A percentile compares a stretch with the other conserved stretches of the same genome.
phyloP scores from a whole-genome alignment of 2,888 invertebrate species.

The Catocala sponsa region DNA sequence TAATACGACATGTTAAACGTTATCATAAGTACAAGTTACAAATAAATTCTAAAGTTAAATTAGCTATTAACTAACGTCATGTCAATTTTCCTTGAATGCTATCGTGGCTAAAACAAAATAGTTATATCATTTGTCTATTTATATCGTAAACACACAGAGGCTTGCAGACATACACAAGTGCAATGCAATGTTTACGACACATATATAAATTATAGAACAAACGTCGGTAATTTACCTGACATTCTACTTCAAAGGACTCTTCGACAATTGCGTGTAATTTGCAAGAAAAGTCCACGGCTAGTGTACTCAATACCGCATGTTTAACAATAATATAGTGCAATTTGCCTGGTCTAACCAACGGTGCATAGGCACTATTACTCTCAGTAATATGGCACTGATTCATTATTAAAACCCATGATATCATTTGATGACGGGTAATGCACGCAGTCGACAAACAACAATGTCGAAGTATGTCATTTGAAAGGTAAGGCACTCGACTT shows the following conservation, averaged over 20 bases:
- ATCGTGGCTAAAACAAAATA: too few species aligned
- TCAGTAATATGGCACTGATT: constrained; percentile 13
- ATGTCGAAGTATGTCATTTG: neutral
- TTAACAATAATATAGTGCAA: constrained; percentile 54
- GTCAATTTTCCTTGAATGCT: too few species aligned
- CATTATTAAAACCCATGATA: constrained; percentile 35
- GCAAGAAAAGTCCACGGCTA: constrained; percentile 42
- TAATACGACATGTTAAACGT: neutral
- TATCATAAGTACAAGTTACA: neutral
- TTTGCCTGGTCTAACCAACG: constrained; percentile 48
- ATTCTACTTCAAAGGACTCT: constrained; percentile 72
- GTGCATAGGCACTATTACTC: constrained; percentile 8
- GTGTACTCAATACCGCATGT: constrained; percentile 38
- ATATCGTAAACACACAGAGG: neutral
- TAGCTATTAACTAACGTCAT: too few species aligned
- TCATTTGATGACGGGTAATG: constrained; percentile 24
- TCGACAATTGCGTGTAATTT: constrained; percentile 72
- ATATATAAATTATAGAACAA: constrained; percentile 60
- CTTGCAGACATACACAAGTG: constrained; percentile 15
- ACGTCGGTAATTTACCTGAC: constrained; percentile 69
- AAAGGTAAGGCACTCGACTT: neutral
- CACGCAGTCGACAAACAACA: constrained; percentile 14
- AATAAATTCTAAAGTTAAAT: too few species aligned
- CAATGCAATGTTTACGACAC: constrained; percentile 57
- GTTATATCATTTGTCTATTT: neutral